A percentile compares a stretch with the other conserved stretches of the same genome.
Evolutionary conservation across 2,113 vertebrate genomes (phyloP).

Genomic region (Conger conger): DNA sequence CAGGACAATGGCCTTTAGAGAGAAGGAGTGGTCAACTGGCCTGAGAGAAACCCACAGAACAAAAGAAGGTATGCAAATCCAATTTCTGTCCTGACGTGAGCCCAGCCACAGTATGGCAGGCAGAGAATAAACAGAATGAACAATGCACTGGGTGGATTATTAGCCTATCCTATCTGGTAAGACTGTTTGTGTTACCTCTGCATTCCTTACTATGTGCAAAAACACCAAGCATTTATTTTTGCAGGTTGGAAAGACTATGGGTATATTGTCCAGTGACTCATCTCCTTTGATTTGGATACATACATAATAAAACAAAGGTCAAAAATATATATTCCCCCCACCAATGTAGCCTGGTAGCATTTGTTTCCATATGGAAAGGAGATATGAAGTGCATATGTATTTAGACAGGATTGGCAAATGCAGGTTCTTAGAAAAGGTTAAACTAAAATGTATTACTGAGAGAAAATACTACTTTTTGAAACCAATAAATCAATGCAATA

Average conservation of each 20-base stretch:
- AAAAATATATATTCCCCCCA: too few relatives aligned
- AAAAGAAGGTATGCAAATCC: neutral
- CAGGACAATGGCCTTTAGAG: conserved; percentile 10
- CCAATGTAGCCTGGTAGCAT: too few relatives aligned
- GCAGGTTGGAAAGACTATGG: too few relatives aligned
- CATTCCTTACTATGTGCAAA: too few relatives aligned
- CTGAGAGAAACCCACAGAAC: neutral
- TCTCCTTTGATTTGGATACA: too few relatives aligned
- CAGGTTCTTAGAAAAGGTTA: neutral
- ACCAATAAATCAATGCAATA: neutral
- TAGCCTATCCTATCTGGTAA: neutral
- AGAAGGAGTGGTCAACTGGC: neutral
- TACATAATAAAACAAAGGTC: too few relatives aligned
- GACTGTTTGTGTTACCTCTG: neutral
- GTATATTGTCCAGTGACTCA: too few relatives aligned
- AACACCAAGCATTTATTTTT: too few relatives aligned
- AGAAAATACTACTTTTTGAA: too few relatives aligned
- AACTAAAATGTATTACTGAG: neutral
- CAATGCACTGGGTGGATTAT: neutral
- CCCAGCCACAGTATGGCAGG: neutral
- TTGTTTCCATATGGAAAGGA: neutral
- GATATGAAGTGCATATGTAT: neutral
- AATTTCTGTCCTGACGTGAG: neutral
- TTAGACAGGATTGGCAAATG: neutral
- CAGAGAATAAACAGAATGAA: neutral